Evolutionary conservation across 2,797 vertebrate genomes (phyloP).

Genomic region (Alectoris magna): DNA sequence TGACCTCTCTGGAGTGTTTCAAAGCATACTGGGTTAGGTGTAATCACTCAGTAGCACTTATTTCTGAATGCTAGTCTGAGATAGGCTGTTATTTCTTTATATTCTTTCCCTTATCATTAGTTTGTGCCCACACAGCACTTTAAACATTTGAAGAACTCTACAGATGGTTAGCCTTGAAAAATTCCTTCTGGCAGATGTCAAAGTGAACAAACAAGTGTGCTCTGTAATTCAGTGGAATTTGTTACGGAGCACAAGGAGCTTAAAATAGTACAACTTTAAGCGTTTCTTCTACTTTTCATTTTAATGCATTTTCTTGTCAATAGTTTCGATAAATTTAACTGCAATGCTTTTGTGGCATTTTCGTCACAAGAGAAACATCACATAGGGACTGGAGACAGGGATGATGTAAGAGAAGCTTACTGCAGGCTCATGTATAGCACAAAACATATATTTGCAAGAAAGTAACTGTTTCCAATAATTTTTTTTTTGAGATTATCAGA

Average conservation of each 20-base stretch:
- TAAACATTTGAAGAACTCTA: conserved; percentile 1
- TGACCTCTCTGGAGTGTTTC: conserved; percentile 42
- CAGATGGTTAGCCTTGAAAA: not conserved
- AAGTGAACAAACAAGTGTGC: not conserved
- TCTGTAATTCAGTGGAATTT: conserved; percentile 1
- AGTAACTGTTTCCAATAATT: not conserved
- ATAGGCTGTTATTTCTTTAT: not conserved
- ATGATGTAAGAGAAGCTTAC: not conserved
- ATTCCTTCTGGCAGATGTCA: not conserved
- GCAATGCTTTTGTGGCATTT: not conserved
- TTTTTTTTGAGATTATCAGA: not conserved
- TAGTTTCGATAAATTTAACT: not conserved
- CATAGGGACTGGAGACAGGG: not conserved
- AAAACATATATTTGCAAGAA: not conserved
- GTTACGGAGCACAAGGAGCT: not conserved
- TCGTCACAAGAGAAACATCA: not conserved
- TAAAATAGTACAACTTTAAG: not conserved
- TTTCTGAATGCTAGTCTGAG: not conserved
- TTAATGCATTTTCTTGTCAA: not conserved
- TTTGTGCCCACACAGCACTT: not conserved
- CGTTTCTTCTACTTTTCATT: not conserved
- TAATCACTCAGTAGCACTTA: not conserved
- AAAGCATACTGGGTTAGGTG: not conserved
- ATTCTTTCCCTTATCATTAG: not conserved
- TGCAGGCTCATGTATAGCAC: not conserved